Percentiles rank a stretch among this genome's conserved stretches.
Conservation (phyloP, 2,113 vertebrate species). For the Alces alces region DNA sequence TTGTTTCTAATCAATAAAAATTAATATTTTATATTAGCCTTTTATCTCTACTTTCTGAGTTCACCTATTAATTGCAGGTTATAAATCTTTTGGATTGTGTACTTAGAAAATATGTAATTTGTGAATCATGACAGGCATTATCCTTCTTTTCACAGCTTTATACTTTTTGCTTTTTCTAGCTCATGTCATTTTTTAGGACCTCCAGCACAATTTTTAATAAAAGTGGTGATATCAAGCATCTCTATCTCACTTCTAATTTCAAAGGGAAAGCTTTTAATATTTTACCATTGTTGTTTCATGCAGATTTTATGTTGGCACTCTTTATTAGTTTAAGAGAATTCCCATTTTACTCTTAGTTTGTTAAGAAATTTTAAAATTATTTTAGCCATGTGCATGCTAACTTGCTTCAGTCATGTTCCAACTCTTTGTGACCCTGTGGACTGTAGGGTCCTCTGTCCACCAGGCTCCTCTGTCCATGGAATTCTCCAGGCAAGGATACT, state of each 20-base stretch:
- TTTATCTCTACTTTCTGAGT: background rate
- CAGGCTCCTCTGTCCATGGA: background rate
- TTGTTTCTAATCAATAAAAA: background rate
- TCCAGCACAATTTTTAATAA: background rate
- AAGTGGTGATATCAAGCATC: background rate
- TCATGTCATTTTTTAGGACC: background rate
- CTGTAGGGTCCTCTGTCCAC: background rate
- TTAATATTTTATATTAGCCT: background rate
- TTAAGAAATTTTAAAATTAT: background rate
- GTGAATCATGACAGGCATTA: background rate
- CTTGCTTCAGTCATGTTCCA: background rate
- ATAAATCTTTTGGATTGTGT: conserved; percentile 4
- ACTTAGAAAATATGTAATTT: background rate
- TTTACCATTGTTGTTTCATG: background rate
- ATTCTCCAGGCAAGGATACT: background rate
- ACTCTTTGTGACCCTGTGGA: background rate
- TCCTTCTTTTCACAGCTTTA: background rate
- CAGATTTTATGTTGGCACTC: background rate
- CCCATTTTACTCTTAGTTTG: background rate
- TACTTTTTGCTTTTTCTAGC: background rate
- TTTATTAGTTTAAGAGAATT: background rate
- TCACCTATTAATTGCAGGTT: background rate
- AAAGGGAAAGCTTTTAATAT: background rate
- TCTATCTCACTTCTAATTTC: background rate
- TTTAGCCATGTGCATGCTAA: background rate